These are phyloP conservation scores for Periplaneta americana DNA, from an alignment of 1,140 invertebrate species.

Conservation along the genomic window DNA sequence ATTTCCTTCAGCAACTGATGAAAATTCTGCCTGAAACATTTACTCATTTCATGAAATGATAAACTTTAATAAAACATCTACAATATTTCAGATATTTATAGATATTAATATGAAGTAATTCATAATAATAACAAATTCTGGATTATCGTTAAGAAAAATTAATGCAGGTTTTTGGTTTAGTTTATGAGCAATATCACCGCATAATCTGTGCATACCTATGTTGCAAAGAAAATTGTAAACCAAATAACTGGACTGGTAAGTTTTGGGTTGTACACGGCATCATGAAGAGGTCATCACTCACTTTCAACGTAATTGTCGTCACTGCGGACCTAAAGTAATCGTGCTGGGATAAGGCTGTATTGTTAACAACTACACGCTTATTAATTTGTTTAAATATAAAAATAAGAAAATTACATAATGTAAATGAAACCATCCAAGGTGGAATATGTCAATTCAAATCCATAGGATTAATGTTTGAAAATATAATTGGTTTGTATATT, in stretches of 20 bases:
- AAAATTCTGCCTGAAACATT: no score
- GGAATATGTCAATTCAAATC: conserved; percentile 15
- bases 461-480: conserved; percentile 1
- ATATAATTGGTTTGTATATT: neutral
- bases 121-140: no score
- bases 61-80: no score
- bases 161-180: no score
- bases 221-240: neutral
- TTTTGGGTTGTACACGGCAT: neutral
- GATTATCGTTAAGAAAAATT: no score
- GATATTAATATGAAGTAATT: no score
- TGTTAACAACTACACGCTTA: conserved; percentile 7
- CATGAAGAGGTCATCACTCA: neutral
- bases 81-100: no score
- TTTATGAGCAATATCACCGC: no score
- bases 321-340: neutral
- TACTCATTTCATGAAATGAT: no score
- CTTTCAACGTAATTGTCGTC: neutral
- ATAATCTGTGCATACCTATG: neutral
- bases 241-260: neutral
- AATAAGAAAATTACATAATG: neutral
- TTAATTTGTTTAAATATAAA: conserved; percentile 1
- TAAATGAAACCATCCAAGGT: conserved; percentile 11
- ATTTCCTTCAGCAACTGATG: no score
- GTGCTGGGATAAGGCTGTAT: neutral